phyloP scores from a whole-genome alignment of 1,140 invertebrate genomes.

The Galleria mellonella region DNA sequence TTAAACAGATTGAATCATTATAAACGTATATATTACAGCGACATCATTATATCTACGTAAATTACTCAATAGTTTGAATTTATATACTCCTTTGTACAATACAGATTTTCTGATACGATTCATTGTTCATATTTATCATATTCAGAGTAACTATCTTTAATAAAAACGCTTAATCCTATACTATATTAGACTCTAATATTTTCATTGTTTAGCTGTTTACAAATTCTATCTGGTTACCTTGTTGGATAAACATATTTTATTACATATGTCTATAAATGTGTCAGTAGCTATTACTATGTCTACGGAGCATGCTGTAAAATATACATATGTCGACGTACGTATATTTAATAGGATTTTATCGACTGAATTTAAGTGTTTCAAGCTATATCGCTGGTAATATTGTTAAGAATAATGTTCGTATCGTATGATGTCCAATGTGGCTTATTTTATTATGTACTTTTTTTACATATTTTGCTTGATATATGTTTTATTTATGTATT shows the following conservation, averaged over 20 bases:
- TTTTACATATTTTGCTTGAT: slow-evolving; percentile 2
- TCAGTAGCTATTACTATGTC: slow-evolving; percentile 37
- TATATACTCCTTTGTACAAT: slow-evolving; percentile 39
- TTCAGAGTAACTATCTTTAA: slow-evolving; percentile 12
- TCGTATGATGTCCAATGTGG: slow-evolving; percentile 16
- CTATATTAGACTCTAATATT: slow-evolving; percentile 34
- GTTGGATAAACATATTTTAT: slow-evolving; percentile 58
- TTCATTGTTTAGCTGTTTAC: slow-evolving; percentile 59
- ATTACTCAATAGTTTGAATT: not conserved
- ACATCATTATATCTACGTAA: not conserved
- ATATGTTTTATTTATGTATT: slow-evolving; percentile 10
- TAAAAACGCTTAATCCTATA: slow-evolving; percentile 29
- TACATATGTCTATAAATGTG: slow-evolving; percentile 42
- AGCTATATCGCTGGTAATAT: slow-evolving; percentile 24
- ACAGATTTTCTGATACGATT: not conserved
- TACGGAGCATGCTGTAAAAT: slow-evolving; percentile 44
- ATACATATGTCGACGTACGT: slow-evolving; percentile 16
- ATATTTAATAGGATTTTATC: slow-evolving; percentile 37
- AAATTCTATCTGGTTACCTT: slow-evolving; percentile 63
- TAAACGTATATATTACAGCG: not conserved
- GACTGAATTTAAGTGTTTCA: slow-evolving; percentile 50
- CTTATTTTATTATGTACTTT: slow-evolving; percentile 16
- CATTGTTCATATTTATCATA: slow-evolving; percentile 21
- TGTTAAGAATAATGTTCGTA: slow-evolving; percentile 18
- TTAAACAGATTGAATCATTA: too few relatives aligned